Base-by-base conservation (phyloP, 2,797 vertebrate species). In the Myotis myotis region DNA sequence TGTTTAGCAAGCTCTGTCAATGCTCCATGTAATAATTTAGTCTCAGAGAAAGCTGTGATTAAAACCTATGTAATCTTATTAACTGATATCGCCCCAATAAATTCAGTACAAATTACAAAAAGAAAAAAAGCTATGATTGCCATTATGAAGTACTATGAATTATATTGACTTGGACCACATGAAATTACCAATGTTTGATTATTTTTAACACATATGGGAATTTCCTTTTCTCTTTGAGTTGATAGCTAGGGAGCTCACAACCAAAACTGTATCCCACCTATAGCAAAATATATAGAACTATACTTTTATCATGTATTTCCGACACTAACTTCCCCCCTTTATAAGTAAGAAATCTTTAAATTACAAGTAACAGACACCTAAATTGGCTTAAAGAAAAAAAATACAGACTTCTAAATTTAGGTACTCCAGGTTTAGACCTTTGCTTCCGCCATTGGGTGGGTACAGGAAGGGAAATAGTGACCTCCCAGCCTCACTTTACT, bases 201-300 rank as follows among this genome's bases (percentile, higher is more conserved):
- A 71, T 57, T 84, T 85, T 89, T 33, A 23, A n/a, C 11, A 55
- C 36, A 51, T 1, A 49, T 62, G 20, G n/a, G 10, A 5, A 91
- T 62, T 36, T 80, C 53, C 55, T 53, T 84, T 86, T 68, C 62
- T 94, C 23, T 79, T 93, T 89, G 28, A 91, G 5, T 70, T 80
- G 55, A 44, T 62, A 44, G 30, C 11, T 53, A 70, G 19, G 9
- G 8, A 3, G 2, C 38, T 87, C 82, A 9, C 49, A 51, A 79
- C 0, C 19, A 76, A 82, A 81, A 33, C 5, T 57, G 17, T 47
- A 41, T 7, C 22, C 22, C 28, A 51, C 6, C 22, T 74, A 28
- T 8, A 83, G 2, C 28, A 44, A 85, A 91, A 36, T 49, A 47
- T 66, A 33, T 11, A 62, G 19, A 57, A 81, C 3, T 36, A 57